phyloP scores from a whole-genome alignment of 2,888 invertebrate genomes.

The Podabrus alpinus region DNA sequence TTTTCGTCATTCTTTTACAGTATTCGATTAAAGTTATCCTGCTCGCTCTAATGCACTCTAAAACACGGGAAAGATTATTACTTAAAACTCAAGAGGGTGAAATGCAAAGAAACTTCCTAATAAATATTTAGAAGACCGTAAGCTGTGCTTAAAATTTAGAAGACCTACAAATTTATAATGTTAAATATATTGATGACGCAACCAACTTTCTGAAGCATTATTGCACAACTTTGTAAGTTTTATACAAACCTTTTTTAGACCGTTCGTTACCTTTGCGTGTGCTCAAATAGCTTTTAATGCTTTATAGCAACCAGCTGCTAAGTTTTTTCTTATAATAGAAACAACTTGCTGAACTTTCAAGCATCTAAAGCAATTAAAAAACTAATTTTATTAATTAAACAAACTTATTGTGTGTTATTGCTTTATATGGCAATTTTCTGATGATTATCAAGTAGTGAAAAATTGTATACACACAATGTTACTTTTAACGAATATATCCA shows the following conservation, averaged over 20 bases:
- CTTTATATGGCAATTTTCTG: neutral
- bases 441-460: neutral
- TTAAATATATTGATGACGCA: slow-evolving; percentile 8
- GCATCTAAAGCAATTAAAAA: slow-evolving; percentile 6
- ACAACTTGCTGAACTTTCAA: slow-evolving; percentile 18
- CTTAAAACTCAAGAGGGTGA: slow-evolving; percentile 34
- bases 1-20: slow-evolving; percentile 21
- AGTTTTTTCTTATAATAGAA: slow-evolving; percentile 15
- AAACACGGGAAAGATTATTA: slow-evolving; percentile 30
- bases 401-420: neutral
- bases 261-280: slow-evolving; percentile 26
- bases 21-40: slow-evolving; percentile 20
- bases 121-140: slow-evolving; percentile 30
- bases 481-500: slow-evolving; percentile 28
- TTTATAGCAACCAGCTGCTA: slow-evolving; percentile 4
- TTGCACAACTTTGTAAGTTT: neutral
- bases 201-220: neutral
- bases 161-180: slow-evolving; percentile 21
- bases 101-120: slow-evolving; percentile 34
- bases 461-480: slow-evolving; percentile 7
- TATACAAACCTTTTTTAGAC: slow-evolving; percentile 5
- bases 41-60: slow-evolving; percentile 27
- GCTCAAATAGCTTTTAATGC: slow-evolving; percentile 7
- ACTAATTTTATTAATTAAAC: neutral
- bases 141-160: slow-evolving; percentile 29